phyloP scores from a whole-genome alignment of 2,797 vertebrate species.

The Falco novaeseelandiae region DNA sequence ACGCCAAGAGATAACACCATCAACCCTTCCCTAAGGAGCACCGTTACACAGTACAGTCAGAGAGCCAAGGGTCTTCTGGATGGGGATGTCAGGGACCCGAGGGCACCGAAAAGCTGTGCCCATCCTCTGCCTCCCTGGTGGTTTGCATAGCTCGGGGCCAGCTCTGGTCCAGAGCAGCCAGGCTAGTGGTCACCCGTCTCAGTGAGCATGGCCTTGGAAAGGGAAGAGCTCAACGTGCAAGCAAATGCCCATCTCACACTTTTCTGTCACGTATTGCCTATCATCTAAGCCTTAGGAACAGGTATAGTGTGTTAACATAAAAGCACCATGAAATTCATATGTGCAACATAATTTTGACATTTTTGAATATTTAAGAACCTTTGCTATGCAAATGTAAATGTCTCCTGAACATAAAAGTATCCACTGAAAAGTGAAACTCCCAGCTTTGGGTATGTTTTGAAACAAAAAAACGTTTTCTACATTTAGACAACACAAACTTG shows the following conservation, averaged over 20 bases:
- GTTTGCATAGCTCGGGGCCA: neutral
- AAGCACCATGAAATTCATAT: accelerated
- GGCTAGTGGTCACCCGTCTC: neutral
- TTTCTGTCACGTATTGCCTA: accelerated
- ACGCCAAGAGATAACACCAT: neutral
- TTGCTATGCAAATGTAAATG: neutral
- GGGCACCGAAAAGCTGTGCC: neutral
- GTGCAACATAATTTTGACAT: accelerated
- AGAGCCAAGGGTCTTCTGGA: neutral
- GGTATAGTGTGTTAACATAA: accelerated
- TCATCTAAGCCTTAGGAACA: accelerated
- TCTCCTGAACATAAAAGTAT: neutral
- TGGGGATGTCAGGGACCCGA: neutral
- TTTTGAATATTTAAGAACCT: neutral
- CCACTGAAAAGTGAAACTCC: neutral
- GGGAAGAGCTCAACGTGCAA: neutral
- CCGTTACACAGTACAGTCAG: neutral
- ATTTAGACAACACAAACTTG: neutral
- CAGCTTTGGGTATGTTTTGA: neutral
- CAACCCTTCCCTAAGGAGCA: neutral
- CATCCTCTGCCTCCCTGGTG: neutral
- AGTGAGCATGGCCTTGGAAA: neutral
- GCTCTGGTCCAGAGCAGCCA: neutral
- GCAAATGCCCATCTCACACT: accelerated
- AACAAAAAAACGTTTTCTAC: neutral